Conservation (phyloP, 2,797 vertebrate species). For the Hippoglossus hippoglossus region DNA sequence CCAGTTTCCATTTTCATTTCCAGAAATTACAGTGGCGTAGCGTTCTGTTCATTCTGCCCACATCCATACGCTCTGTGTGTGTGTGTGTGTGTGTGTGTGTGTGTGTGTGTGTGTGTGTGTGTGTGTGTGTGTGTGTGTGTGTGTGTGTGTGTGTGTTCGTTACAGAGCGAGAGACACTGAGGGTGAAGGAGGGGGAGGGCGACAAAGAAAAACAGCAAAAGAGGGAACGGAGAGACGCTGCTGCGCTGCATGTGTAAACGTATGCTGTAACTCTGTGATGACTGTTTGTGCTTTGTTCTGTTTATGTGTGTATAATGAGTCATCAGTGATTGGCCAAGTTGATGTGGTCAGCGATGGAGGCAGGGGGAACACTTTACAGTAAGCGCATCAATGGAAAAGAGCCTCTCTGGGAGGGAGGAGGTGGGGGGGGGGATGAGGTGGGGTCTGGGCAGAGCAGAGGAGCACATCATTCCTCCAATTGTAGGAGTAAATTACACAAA, state of each 20-base stretch:
- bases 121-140: slow-evolving; percentile 5
- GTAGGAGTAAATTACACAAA: slow-evolving; percentile 82
- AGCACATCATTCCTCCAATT: slow-evolving; percentile 78
- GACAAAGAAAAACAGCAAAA: slow-evolving; percentile 35
- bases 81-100: neutral
- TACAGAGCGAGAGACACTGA: slow-evolving; percentile 17
- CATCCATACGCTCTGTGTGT: slow-evolving; percentile 28
- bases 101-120: slow-evolving; percentile 7
- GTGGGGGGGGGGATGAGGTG: slow-evolving; percentile 4
- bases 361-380: slow-evolving; percentile 78
- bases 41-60: slow-evolving; percentile 53
- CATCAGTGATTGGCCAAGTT: slow-evolving; percentile 80
- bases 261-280: slow-evolving; percentile 66
- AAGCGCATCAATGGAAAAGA: slow-evolving; percentile 80
- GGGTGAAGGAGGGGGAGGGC: slow-evolving; percentile 5
- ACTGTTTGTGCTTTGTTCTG: slow-evolving; percentile 80
- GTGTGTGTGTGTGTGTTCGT: slow-evolving; percentile 6
- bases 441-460: slow-evolving; percentile 48
- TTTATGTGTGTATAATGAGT: slow-evolving; percentile 82
- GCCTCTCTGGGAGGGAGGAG: slow-evolving; percentile 58
- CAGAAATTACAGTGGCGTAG: slow-evolving; percentile 77
- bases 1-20: slow-evolving; percentile 86
- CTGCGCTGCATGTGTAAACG: slow-evolving; percentile 65
- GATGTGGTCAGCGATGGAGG: slow-evolving; percentile 77
- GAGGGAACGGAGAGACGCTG: slow-evolving; percentile 39